Evolutionary conservation across 2,113 vertebrate species (phyloP), one percentile per base, ranked within the genome.

Genomic region (Cryptotis parvus): DNA sequence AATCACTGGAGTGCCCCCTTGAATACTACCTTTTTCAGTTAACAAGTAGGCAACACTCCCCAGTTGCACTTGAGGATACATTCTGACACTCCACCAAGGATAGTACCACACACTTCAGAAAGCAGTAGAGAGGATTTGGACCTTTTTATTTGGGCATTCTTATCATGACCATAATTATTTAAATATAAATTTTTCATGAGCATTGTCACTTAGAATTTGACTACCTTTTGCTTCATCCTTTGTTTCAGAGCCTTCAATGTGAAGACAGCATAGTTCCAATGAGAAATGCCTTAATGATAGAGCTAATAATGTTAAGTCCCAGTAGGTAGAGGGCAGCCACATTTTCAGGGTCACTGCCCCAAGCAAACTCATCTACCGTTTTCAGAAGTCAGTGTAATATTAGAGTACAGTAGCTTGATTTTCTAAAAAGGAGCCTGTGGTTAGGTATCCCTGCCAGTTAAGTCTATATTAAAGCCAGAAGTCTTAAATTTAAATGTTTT

Each of bases 201-300:
- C 43, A 49, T 24, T 74, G 8, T 70, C 22, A 78, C 58, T 10
- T 75, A 93, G 24, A 73, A 70, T 70, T 65, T 85, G 41, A 84
- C 14, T 72, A 12, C 90, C n/a, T 85, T 35, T 27, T 41, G n/a
- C 43, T 87, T 93, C 43, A 27, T 83, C 73, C 69, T 90, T 74
- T 77, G 33, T 76, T 94, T 93, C 73, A 85, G 68, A 85, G 82
- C 65, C 37, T 85, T 66, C 52, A 91, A 16, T 88, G 43, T 81
- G 66, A 93, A 91, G 41, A 78, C 12, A 94, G n/a, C 66, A 79
- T 52, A 84, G 55, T 79, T 90, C 31, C 80, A 88, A 90, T 94
- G 35, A 85, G 37, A 91, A 91, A 75, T 74, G 18, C 65, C 33
- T 85, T 68, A 77, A 31, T 18, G 66, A 52, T 49, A 86, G 74